Evolutionary conservation across 1,140 invertebrate species (phyloP).

Genomic region (Branchinecta lindahli): DNA sequence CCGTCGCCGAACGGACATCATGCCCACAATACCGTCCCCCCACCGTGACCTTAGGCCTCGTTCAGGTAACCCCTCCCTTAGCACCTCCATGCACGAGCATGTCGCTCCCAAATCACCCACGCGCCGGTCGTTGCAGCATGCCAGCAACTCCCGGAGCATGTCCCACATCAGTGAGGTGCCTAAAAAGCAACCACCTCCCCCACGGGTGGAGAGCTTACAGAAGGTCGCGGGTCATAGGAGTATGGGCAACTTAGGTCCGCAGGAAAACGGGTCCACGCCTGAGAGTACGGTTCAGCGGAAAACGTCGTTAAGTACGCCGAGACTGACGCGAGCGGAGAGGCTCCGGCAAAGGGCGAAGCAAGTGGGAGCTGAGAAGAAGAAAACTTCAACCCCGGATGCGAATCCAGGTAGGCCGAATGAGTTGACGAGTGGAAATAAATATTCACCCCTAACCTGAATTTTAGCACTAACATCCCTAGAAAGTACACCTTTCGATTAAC

Average conservation of each 20-base stretch:
- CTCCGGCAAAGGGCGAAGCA: background rate
- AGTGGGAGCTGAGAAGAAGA: slow-evolving; percentile 2
- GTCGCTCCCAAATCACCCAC: background rate
- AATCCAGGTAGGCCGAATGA: background rate
- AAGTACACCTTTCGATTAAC: no score
- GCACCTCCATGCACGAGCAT: background rate
- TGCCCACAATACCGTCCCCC: background rate
- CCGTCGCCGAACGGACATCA: background rate
- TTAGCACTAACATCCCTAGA: no score
- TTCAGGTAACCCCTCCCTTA: background rate
- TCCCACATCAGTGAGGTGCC: background rate
- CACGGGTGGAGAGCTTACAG: background rate
- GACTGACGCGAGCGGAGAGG: background rate
- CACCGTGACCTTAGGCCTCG: slow-evolving; percentile 1
- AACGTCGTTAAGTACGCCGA: background rate
- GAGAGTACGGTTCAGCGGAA: background rate
- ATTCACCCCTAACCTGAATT: no score
- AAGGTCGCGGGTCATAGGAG: background rate
- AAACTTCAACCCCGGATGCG: background rate
- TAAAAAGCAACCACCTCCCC: background rate
- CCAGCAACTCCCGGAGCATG: background rate
- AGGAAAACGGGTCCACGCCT: background rate
- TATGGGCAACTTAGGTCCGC: background rate
- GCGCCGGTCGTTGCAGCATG: background rate
- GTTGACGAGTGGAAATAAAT: no score